Evolutionary conservation across 2,113 vertebrate genomes (phyloP).

Genomic region (Serinus canaria): DNA sequence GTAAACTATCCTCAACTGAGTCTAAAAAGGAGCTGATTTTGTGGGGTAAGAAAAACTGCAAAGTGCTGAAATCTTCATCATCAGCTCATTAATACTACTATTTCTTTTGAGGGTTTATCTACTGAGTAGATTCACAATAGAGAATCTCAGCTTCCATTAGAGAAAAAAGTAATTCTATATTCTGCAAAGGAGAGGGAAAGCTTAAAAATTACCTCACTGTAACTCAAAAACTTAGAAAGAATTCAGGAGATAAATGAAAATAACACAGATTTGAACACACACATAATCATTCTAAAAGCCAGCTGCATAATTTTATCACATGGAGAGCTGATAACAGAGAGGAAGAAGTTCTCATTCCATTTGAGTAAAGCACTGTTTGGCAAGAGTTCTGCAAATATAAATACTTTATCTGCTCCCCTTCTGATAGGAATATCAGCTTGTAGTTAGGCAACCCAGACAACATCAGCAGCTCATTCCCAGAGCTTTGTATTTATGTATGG

Average conservation of each 20-base stretch:
- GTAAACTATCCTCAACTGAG: background rate
- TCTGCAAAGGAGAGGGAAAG: background rate
- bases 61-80: background rate
- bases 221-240: background rate
- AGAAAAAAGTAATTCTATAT: background rate
- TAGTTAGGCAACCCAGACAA: background rate
- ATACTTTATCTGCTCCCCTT: background rate
- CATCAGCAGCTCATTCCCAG: background rate
- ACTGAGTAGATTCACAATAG: background rate
- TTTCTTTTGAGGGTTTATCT: background rate
- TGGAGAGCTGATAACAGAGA: background rate
- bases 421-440: background rate
- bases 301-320: background rate
- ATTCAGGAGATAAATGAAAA: background rate
- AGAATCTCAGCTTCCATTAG: background rate
- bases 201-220: background rate
- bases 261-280: background rate
- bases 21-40: background rate
- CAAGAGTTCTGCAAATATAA: background rate
- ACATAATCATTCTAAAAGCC: background rate
- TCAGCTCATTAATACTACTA: background rate
- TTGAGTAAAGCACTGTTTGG: background rate
- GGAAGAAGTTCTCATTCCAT: background rate
- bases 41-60: background rate
- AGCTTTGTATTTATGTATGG: background rate